Conservation (phyloP, 1,140 invertebrate species). For the Polyergus mexicanus region DNA sequence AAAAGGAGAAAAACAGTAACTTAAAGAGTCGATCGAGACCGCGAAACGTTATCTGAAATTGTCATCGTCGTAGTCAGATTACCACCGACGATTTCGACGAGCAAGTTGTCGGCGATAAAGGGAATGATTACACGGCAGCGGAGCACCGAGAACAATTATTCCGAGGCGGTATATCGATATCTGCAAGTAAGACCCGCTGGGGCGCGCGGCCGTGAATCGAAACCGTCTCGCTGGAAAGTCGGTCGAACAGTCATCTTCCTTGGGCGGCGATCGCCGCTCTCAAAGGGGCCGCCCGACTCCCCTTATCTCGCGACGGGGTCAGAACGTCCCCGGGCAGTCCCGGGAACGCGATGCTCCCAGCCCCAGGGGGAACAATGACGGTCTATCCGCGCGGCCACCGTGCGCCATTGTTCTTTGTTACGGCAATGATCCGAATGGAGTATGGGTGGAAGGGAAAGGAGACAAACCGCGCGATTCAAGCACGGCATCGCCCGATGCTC, state of each 20-base stretch:
- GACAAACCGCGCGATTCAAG: constrained; percentile 57
- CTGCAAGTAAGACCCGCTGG: constrained; percentile 65
- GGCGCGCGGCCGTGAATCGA: constrained; percentile 64
- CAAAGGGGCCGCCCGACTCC: constrained; percentile 81
- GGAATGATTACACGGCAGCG: constrained; percentile 38
- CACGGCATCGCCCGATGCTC: constrained; percentile 21
- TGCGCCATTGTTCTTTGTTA: constrained; percentile 76
- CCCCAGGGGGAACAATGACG: constrained; percentile 70
- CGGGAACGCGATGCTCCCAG: constrained; percentile 63
- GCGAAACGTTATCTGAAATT: constrained; percentile 47
- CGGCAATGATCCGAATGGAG: constrained; percentile 49
- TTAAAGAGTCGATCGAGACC: not conserved
- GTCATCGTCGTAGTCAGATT: constrained; percentile 51
- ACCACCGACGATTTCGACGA: constrained; percentile 25
- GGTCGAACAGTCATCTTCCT: constrained; percentile 67
- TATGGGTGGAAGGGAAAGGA: not conserved
- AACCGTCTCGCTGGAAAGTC: constrained; percentile 68
- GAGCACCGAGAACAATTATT: constrained; percentile 47
- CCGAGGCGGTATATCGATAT: constrained; percentile 55
- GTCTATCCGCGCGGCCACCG: constrained; percentile 73
- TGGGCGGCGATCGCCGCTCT: constrained; percentile 76
- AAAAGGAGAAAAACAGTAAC: too few relatives aligned
- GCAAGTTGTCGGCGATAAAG: constrained; percentile 34
- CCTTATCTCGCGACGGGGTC: constrained; percentile 83
- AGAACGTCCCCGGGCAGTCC: constrained; percentile 80